Percentiles rank a stretch among this genome's conserved stretches.
Evolutionary conservation across 53 echinoderm and acorn worm genomes (phyloP).

Genomic region (Astropecten irregularis): DNA sequence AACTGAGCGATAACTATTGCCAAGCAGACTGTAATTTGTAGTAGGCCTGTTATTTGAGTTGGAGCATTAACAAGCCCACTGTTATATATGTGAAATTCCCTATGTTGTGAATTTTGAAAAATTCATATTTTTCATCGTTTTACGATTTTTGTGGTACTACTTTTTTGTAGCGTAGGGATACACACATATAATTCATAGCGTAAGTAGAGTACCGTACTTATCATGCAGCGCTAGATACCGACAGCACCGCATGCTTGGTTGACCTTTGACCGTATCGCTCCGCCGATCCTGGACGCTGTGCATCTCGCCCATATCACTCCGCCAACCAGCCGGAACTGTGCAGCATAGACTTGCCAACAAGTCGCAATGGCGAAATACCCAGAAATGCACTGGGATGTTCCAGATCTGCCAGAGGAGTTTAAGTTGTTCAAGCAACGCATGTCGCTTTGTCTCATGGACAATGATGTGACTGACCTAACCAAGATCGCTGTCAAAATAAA

Average conservation of each 20-base stretch:
- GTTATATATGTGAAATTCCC: background rate
- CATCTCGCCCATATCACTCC: no score
- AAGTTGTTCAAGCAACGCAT: slow-evolving; percentile 55
- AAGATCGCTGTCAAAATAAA: slow-evolving; percentile 67
- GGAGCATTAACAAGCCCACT: no score
- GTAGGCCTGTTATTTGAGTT: background rate
- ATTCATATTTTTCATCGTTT: background rate
- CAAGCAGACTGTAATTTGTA: background rate
- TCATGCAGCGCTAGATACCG: background rate
- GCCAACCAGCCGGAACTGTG: no score
- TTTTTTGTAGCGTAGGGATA: background rate
- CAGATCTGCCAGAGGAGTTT: background rate
- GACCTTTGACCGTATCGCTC: background rate
- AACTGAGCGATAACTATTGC: background rate
- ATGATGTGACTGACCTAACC: slow-evolving; percentile 31
- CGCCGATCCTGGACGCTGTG: background rate
- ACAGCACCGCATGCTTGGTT: background rate
- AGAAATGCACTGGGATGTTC: slow-evolving; percentile 12
- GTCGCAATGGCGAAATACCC: slow-evolving; percentile 32
- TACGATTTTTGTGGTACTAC: background rate
- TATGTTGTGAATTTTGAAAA: background rate
- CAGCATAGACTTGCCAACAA: no score
- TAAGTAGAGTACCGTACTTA: background rate
- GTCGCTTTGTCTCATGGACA: slow-evolving; percentile 57
- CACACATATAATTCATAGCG: background rate